Base-by-base conservation (phyloP, 2,797 vertebrate species). In the Spea hammondii region DNA sequence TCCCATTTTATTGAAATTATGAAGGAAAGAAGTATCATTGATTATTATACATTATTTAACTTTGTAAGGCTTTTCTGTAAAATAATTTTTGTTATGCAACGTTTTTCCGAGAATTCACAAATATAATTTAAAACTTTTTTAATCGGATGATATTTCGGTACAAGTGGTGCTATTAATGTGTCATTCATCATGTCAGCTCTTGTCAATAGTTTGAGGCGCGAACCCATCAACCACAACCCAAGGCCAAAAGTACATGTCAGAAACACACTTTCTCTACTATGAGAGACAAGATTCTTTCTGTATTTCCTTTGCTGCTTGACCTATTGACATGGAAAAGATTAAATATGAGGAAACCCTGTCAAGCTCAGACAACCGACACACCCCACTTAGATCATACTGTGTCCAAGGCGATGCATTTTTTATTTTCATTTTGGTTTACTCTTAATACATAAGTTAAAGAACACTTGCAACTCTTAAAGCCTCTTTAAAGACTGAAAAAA, bases 321-420 rank as follows among this genome's bases (percentile, higher is more conserved):
- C 60, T 74, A 65, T 49, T 60, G 59, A 51, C 64, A 65, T 50
- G 64, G 60, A 74, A 74, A 51, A 64, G 72, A 65, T 64, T 65
- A 65, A 14, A 64, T 74, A 49, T 72, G 50, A 8, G 55, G 13
- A 54, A 53, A 48, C 55, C 62, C 13, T 59, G 10, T 59, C 55
- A 59, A 59, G n/a, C 55, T 59, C 5, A 59, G 55, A 13, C 8
- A 5, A n/a, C 55, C 11, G 55, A 59, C 32, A 32, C 32, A 32
- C 32, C 32, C 32, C 32, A 32, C 32, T 32, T 32, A 32, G 32
- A 32, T 32, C 32, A 32, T 32, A 2, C 32, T 32, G 32, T 32
- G 32, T 32, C 32, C 32, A 32, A 32, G 32, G 32, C 32, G 3
- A 32, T 32, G 32, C 32, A 32, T 32, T 32, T 32, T 32, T 1